Conservation (phyloP, 2,113 vertebrate species). For the Gavia stellata region DNA sequence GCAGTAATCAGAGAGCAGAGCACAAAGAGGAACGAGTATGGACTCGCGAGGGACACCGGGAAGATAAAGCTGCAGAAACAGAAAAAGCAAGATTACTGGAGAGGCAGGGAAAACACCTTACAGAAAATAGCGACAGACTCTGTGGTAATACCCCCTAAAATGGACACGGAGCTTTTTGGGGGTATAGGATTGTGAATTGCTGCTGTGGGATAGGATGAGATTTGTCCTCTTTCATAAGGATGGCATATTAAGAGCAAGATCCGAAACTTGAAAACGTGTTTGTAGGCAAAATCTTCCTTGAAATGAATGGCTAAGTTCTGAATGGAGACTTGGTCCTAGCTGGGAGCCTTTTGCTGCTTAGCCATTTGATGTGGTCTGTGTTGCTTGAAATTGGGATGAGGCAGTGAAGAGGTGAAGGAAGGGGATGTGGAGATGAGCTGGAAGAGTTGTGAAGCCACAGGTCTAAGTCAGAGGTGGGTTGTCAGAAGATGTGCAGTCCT, state of each 20-base stretch:
- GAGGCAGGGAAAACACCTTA: background rate
- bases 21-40: background rate
- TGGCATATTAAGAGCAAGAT: background rate
- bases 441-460: background rate
- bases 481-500: background rate
- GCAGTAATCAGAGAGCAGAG: background rate
- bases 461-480: background rate
- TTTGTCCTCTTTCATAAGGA: background rate
- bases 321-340: background rate
- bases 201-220: background rate
- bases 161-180: background rate
- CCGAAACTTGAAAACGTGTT: background rate
- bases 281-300: background rate
- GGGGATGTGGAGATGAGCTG: background rate
- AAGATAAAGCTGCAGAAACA: background rate
- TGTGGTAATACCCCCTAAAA: background rate
- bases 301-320: background rate
- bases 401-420: background rate
- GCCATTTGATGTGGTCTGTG: background rate
- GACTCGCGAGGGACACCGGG: accelerated
- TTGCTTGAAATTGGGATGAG: background rate
- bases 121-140: background rate
- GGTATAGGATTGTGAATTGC: background rate
- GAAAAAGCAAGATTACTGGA: background rate
- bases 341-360: background rate